Percentiles rank a stretch among this genome's conserved stretches.
Conservation (phyloP, 2,888 invertebrate species). For the Boloria euphrosyne region DNA sequence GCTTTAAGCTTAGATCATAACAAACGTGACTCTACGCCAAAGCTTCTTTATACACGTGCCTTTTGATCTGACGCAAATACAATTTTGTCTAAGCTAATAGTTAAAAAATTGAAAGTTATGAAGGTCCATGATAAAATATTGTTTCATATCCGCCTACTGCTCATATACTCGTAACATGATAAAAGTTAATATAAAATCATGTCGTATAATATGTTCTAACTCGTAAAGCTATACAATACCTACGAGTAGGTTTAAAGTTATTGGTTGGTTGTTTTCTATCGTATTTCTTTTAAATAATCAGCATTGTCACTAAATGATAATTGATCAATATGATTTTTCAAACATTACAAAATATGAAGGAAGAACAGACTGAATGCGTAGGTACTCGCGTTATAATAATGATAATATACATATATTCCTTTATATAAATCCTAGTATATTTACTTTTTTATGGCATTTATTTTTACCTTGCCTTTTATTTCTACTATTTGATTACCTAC, state of each 20-base stretch:
- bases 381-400: too few species aligned
- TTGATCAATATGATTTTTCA: too few species aligned
- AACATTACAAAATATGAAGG: too few species aligned
- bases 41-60: conserved; percentile 34
- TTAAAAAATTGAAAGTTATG: conserved; percentile 30
- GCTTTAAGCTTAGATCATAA: conserved; percentile 31
- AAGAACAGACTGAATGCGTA: too few species aligned
- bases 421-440: too few species aligned
- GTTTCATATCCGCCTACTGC: conserved; percentile 27
- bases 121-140: conserved; percentile 24
- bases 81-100: conserved; percentile 29
- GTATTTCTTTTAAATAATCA: too few species aligned
- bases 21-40: conserved; percentile 35
- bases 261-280: not conserved
- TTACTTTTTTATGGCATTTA: too few species aligned
- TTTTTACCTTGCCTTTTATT: not conserved
- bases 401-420: too few species aligned
- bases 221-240: not conserved
- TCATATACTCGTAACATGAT: not conserved
- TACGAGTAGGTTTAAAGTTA: not conserved
- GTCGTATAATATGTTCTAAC: not conserved
- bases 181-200: conserved; percentile 7
- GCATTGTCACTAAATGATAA: too few species aligned
- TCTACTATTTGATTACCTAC: not conserved
- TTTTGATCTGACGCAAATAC: conserved; percentile 28